Conservation (phyloP, 2,797 vertebrate genomes). For the Simalia tracyae region DNA sequence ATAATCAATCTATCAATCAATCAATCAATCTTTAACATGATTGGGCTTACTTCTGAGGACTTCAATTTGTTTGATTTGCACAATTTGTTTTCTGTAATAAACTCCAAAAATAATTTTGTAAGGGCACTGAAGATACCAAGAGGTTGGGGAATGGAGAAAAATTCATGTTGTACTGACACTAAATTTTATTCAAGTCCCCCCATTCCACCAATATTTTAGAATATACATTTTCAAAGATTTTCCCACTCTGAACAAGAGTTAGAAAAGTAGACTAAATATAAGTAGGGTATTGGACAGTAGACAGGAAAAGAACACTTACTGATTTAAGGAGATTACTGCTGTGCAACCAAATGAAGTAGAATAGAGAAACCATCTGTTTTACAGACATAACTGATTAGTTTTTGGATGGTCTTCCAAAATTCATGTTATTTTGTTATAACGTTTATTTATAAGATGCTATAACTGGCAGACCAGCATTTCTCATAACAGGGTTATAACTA, state of each 20-base stretch:
- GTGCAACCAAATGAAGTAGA: constrained; percentile 72
- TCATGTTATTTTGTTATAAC: constrained; percentile 71
- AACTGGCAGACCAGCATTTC: constrained; percentile 70
- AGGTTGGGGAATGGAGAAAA: neutral
- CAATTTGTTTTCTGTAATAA: neutral
- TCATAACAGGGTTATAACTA: constrained; percentile 75
- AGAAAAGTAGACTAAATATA: neutral
- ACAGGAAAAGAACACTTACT: constrained; percentile 51
- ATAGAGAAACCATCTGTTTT: constrained; percentile 77
- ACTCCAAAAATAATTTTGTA: neutral
- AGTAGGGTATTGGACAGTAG: constrained; percentile 43
- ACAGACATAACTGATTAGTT: constrained; percentile 76
- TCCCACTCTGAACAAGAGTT: neutral
- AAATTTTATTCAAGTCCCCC: neutral
- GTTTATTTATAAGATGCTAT: constrained; percentile 73
- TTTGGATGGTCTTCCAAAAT: constrained; percentile 72
- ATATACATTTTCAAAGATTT: constrained; percentile 5
- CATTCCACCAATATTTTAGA: neutral
- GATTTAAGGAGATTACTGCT: constrained; percentile 51
- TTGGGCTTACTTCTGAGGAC: neutral
- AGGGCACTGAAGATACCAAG: neutral
- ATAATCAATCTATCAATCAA: neutral
- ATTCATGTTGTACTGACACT: neutral
- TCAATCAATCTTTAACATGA: neutral
- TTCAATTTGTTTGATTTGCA: neutral